Percentiles rank a stretch among this genome's conserved stretches.
phyloP scores from a whole-genome alignment of 2,113 vertebrate species.

The Chaetodon auriga region DNA sequence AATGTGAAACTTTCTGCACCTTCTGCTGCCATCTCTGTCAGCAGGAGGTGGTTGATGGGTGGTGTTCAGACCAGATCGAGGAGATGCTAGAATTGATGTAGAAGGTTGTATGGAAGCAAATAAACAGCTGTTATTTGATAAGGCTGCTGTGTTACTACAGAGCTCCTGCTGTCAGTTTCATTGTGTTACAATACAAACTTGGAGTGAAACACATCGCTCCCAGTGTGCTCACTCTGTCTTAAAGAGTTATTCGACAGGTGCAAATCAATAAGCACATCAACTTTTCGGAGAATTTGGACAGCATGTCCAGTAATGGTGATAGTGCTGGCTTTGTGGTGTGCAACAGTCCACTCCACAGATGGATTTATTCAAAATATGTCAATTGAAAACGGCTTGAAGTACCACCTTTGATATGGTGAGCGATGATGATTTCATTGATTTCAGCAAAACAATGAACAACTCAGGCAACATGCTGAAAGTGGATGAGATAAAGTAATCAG shows the following conservation, averaged over 20 bases:
- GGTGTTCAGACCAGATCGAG: neutral
- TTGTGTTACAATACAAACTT: conserved; percentile 16
- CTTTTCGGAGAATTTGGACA: conserved; percentile 26
- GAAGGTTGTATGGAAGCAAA: conserved; percentile 15
- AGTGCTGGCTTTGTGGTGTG: neutral
- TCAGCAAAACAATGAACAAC: neutral
- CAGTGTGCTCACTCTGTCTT: conserved; percentile 31
- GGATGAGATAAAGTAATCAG: neutral
- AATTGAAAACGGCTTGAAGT: too few relatives aligned
- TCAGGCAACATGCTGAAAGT: too few relatives aligned
- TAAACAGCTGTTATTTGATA: conserved; percentile 1
- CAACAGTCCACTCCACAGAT: neutral
- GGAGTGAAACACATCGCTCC: conserved; percentile 8
- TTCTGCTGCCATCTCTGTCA: neutral
- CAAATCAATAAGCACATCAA: conserved; percentile 36
- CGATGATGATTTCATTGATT: too few relatives aligned
- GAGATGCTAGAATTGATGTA: neutral
- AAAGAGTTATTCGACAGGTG: conserved; percentile 49
- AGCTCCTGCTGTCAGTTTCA: conserved; percentile 14
- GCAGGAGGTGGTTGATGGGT: neutral
- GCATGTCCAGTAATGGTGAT: neutral
- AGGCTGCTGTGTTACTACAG: neutral
- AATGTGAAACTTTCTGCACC: neutral
- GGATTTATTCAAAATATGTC: neutral
- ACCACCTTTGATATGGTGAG: too few relatives aligned